Percentiles rank a stretch among this genome's conserved stretches.
Conservation (phyloP, 2,113 vertebrate species). For the Dasyornis broadbenti region DNA sequence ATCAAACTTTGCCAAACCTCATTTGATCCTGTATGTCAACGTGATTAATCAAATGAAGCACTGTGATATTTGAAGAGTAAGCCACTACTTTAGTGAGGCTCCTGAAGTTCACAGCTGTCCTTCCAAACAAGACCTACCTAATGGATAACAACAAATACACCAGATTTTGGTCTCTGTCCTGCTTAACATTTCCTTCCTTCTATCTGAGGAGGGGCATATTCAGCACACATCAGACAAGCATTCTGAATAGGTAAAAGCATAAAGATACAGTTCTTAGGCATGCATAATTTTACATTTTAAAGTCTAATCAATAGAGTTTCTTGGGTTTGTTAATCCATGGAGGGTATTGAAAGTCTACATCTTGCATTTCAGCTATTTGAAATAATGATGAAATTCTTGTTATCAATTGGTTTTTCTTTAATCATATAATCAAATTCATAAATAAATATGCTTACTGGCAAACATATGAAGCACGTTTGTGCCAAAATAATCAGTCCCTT, state of each 20-base stretch:
- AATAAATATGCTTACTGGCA: background rate
- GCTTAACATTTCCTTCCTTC: background rate
- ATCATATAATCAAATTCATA: background rate
- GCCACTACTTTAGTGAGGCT: background rate
- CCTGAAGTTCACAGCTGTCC: background rate
- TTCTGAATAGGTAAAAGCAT: background rate
- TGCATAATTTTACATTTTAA: background rate
- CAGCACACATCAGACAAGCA: background rate
- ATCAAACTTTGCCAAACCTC: background rate
- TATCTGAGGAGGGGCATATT: background rate
- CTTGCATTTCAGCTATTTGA: background rate
- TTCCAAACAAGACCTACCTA: background rate
- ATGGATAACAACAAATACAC: background rate
- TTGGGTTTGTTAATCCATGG: background rate
- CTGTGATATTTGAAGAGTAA: background rate
- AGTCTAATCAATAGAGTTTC: background rate
- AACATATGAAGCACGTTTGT: background rate
- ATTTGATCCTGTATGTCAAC: constrained; percentile 1
- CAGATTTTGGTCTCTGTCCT: background rate
- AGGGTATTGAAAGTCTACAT: background rate
- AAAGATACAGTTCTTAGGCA: background rate
- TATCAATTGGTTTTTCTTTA: background rate
- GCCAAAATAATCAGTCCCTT: background rate
- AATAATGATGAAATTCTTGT: background rate
- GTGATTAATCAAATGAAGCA: background rate